Conservation (phyloP, 2,113 vertebrate species). For the Alethe diademata region DNA sequence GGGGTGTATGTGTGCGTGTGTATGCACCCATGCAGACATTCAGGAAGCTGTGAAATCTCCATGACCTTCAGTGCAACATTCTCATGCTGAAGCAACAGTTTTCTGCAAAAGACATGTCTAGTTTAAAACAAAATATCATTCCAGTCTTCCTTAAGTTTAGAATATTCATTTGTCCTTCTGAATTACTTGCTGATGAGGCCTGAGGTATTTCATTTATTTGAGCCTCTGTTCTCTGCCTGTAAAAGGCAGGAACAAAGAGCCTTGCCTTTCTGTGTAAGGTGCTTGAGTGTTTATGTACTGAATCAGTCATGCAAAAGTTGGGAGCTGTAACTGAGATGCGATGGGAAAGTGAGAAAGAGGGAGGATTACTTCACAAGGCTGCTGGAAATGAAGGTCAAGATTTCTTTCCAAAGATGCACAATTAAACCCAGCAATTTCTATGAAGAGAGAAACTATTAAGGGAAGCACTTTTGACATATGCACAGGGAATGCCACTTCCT, state of each 20-base stretch:
- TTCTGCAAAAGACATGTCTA: not conserved
- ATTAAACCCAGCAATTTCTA: not conserved
- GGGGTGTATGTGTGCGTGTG: too few relatives aligned
- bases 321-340: not conserved
- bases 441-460: not conserved
- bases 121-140: not conserved
- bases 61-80: not conserved
- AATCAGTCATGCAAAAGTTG: not conserved
- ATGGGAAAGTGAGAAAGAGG: not conserved
- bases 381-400: not conserved
- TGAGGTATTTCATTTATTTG: not conserved
- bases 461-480: not conserved
- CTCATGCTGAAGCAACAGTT: not conserved
- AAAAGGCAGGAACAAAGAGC: not conserved
- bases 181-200: not conserved
- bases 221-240: not conserved
- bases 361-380: not conserved
- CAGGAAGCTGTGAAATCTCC: not conserved
- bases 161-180: not conserved
- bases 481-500: not conserved
- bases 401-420: not conserved
- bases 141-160: not conserved
- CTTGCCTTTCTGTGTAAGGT: not conserved
- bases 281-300: not conserved
- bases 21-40: not conserved